These are phyloP conservation scores for Myotis pilosus DNA, from an alignment of 2,797 vertebrate species.

Conservation along the genomic window DNA sequence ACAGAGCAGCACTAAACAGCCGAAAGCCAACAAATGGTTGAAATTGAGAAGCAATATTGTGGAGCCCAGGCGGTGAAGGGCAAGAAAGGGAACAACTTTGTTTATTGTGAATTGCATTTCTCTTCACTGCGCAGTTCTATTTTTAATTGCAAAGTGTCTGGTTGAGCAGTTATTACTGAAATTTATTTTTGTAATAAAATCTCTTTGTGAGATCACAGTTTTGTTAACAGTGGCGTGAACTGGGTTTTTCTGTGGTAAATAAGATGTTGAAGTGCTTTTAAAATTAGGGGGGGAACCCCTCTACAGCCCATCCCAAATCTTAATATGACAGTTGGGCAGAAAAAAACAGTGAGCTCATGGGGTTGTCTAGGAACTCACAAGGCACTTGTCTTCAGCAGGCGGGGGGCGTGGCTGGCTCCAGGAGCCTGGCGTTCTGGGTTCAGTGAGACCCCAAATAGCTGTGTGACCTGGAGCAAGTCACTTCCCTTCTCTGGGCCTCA, in stretches of 20 bases:
- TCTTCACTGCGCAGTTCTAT: slow-evolving; percentile 63
- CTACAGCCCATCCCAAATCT: neutral
- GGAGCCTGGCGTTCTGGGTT: neutral
- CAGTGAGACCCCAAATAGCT: neutral
- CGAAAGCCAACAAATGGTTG: neutral
- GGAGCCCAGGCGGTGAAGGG: neutral
- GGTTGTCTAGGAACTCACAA: neutral
- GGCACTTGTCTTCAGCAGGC: neutral
- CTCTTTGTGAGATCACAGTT: slow-evolving; percentile 68
- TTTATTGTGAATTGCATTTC: slow-evolving; percentile 48
- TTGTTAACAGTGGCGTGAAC: slow-evolving; percentile 59
- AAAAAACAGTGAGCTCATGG: neutral
- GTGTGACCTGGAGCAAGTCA: neutral
- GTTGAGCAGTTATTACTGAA: slow-evolving; percentile 63
- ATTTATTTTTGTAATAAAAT: slow-evolving; percentile 78
- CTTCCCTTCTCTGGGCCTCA: neutral
- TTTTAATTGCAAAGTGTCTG: slow-evolving; percentile 73
- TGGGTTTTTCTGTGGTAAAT: slow-evolving; percentile 70
- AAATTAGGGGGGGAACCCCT: neutral
- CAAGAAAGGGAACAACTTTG: neutral
- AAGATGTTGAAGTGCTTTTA: neutral
- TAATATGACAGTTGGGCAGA: neutral
- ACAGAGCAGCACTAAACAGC: neutral
- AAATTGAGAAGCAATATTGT: neutral
- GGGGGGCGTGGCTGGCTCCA: neutral